phyloP scores from a whole-genome alignment of 1,140 invertebrate species.

The Cryptotermes secundus region DNA sequence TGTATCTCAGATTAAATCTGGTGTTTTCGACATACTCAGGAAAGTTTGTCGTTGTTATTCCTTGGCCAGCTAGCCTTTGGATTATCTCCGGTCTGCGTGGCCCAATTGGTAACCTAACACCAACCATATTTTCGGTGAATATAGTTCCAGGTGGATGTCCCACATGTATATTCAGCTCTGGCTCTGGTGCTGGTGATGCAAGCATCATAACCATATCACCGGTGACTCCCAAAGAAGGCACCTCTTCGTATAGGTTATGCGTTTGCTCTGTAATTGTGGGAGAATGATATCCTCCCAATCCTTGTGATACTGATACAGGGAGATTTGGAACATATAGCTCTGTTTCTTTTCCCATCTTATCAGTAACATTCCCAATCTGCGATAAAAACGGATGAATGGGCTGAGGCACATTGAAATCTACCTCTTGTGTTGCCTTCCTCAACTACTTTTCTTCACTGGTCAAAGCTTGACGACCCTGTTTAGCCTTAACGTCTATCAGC shows the following conservation, averaged over 20 bases:
- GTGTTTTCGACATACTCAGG: slow-evolving; percentile 36
- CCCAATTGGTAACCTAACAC: slow-evolving; percentile 36
- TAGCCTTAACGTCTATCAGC: slow-evolving; percentile 33
- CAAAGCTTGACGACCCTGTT: slow-evolving; percentile 36
- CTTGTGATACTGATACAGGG: slow-evolving; percentile 37
- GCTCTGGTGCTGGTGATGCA: slow-evolving; percentile 30
- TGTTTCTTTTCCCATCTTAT: slow-evolving; percentile 41
- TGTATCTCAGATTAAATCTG: slow-evolving; percentile 40
- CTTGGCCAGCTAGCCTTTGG: slow-evolving; percentile 36
- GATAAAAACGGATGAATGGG: slow-evolving; percentile 37
- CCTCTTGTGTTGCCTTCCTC: slow-evolving; percentile 36
- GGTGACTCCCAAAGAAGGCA: slow-evolving; percentile 41
- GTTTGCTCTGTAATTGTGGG: slow-evolving; percentile 35
- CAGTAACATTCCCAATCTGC: slow-evolving; percentile 38
- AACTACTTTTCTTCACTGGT: slow-evolving; percentile 38
- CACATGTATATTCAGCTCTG: slow-evolving; percentile 39
- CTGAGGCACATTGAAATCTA: slow-evolving; percentile 40
- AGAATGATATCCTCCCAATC: slow-evolving; percentile 41
- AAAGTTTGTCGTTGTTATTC: slow-evolving; percentile 37
- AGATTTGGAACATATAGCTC: slow-evolving; percentile 35
- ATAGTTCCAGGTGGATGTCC: slow-evolving; percentile 31
- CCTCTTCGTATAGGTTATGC: slow-evolving; percentile 42
- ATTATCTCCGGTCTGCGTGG: slow-evolving; percentile 38
- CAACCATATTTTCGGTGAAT: slow-evolving; percentile 36
- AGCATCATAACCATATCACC: slow-evolving; percentile 39